Evolutionary conservation across 2,888 invertebrate genomes (phyloP).

Genomic region (Ommatoiulus sabulosus): DNA sequence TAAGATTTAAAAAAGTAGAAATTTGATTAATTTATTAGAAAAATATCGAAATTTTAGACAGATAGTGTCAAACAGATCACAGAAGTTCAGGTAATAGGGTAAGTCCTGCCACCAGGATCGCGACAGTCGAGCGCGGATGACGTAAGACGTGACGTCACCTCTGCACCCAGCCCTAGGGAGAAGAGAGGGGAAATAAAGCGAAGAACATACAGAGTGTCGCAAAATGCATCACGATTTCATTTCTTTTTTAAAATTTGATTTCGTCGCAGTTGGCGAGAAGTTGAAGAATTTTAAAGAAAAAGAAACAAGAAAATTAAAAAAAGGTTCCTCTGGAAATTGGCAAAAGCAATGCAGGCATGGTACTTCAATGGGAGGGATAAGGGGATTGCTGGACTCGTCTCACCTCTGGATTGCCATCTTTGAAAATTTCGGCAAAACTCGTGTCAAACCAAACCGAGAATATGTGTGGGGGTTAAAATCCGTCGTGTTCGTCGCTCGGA

Average conservation of each 20-base stretch:
- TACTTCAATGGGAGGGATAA: neutral
- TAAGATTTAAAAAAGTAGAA: neutral
- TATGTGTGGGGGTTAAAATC: constrained; percentile 1
- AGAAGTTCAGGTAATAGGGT: constrained; percentile 8
- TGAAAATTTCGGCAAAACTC: neutral
- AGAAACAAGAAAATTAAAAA: neutral
- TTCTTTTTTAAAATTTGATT: neutral
- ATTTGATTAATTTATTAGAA: neutral
- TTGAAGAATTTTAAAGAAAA: neutral
- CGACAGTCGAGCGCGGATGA: neutral
- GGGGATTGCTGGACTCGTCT: neutral
- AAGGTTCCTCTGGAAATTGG: neutral
- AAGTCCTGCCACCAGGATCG: constrained; percentile 5
- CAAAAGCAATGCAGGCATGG: neutral
- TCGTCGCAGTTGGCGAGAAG: neutral
- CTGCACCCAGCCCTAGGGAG: neutral
- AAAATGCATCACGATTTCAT: neutral
- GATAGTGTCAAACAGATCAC: neutral
- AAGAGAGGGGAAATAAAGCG: neutral
- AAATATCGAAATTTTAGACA: neutral
- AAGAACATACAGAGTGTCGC: constrained; percentile 38
- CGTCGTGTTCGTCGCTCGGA: neutral
- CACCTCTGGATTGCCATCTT: neutral
- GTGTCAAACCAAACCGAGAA: constrained; percentile 10
- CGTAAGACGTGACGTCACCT: neutral